Percentiles rank a stretch among this genome's conserved stretches.
phyloP scores from a whole-genome alignment of 2,113 vertebrate genomes.

The Redunca redunca region DNA sequence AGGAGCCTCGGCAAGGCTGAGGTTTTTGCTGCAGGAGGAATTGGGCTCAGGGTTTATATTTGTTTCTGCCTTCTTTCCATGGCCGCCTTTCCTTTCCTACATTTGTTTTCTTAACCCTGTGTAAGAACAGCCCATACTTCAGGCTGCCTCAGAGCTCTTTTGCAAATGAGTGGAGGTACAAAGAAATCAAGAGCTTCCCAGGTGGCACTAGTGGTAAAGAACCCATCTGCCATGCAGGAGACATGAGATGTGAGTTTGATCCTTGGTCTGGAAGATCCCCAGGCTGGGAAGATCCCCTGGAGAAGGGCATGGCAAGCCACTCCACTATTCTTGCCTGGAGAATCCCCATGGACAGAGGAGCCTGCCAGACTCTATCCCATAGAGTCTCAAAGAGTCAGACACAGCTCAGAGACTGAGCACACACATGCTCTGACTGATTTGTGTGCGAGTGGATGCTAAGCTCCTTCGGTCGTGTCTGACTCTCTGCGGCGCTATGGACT shows the following conservation, averaged over 20 bases:
- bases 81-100: neutral
- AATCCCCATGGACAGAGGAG: neutral
- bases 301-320: neutral
- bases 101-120: neutral
- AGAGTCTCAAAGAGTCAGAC: neutral
- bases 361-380: neutral
- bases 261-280: neutral
- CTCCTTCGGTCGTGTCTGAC: neutral
- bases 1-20: neutral
- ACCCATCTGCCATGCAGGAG: neutral
- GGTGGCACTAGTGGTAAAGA: neutral
- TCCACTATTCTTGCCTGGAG: neutral
- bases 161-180: neutral
- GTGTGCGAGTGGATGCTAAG: neutral
- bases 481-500: neutral
- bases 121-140: too few relatives aligned
- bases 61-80: neutral
- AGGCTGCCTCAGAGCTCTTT: neutral
- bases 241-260: neutral
- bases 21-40: fast-evolving
- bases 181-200: neutral
- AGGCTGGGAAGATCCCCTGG: neutral
- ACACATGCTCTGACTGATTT: neutral
- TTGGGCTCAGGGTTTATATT: fast-evolving
- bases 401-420: neutral